These are phyloP conservation scores for Cynodonichthys magdalenae DNA, from an alignment of 2,797 vertebrate species.

Conservation along the genomic window DNA sequence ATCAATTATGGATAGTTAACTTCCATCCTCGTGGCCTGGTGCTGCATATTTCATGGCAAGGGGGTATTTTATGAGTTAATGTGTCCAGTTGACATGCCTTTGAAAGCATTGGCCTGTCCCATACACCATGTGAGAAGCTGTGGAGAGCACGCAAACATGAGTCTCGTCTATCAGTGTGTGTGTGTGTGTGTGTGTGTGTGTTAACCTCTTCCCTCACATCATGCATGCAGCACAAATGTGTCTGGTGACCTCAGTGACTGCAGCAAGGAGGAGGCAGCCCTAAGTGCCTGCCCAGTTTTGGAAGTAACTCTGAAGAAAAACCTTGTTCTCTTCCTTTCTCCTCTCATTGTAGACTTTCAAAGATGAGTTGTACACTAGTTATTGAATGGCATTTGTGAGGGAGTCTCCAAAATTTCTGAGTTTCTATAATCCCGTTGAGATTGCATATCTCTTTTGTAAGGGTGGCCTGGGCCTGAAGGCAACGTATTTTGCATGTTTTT, in stretches of 20 bases:
- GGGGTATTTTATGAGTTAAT: slow-evolving; percentile 84
- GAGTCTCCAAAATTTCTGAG: too few relatives aligned
- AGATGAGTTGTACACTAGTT: too few relatives aligned
- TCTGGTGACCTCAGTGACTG: slow-evolving; percentile 25
- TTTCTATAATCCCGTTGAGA: too few relatives aligned
- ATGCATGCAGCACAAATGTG: slow-evolving; percentile 46
- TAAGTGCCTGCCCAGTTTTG: background rate
- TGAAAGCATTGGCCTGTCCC: slow-evolving; percentile 81
- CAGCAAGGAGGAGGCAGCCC: slow-evolving; percentile 8
- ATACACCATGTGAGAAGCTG: slow-evolving; percentile 55
- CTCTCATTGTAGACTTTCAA: background rate
- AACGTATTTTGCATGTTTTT: too few relatives aligned
- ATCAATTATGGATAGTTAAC: slow-evolving; percentile 86
- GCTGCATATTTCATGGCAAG: slow-evolving; percentile 83
- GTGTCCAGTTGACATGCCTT: slow-evolving; percentile 82
- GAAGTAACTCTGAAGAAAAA: background rate
- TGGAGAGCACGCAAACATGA: slow-evolving; percentile 66
- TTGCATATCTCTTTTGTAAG: too few relatives aligned
- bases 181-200: slow-evolving; percentile 32
- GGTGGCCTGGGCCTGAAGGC: too few relatives aligned
- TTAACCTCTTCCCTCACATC: slow-evolving; percentile 49
- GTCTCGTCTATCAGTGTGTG: slow-evolving; percentile 20
- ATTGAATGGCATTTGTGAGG: too few relatives aligned
- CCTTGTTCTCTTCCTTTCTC: background rate
- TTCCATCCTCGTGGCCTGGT: slow-evolving; percentile 74